Base-by-base conservation (phyloP, 2,113 vertebrate genomes). In the Python bivittatus region DNA sequence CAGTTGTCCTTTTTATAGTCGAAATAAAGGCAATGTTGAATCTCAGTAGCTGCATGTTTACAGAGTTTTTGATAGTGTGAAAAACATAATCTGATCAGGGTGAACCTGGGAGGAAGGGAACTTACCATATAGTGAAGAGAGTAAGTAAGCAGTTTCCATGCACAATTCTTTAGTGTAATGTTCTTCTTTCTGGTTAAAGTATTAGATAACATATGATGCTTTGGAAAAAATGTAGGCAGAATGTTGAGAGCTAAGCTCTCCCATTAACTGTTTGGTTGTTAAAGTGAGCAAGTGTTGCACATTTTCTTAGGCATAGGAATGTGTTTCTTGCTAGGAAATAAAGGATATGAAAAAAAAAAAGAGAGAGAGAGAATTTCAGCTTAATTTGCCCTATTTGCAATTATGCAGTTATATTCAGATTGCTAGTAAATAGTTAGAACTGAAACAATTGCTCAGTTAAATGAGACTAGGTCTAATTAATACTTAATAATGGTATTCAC, bases 401-500 rank as follows among this genome's bases (percentile, higher is more conserved):
- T 93, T 94, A 88, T 10, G 20, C 48, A 89, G 58, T 91, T 95
- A 42, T 86, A 91, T 15, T 86, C 15, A 56, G 68, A 53, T 33
- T 90, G 9, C 25, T 92, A 88, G 88, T 95, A 89, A 91, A 86
- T 90, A 91, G 42, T 4, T 12, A 85, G 22, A 92, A 12, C 6
- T 9, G 68, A 94, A 94, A 95, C 0, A 4, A 57, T 53, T 93
- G 54, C 10, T 52, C 88, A 0, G 0, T 58, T 48, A 93, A 92
- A 7, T 38, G 42, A 84, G 91, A 12, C 60, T 84, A 13, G 56
- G 1, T 92, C 88, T 92, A 93, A 92, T 29, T 92, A 93, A 87
- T 91, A 94, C 90, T 94, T 95, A 64, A 93, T 91, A 2, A 60
- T 90, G 57, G 57, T 0, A 60, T 48, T 48, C 48, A 48, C 48